Evolutionary conservation across 2,113 vertebrate species (phyloP).

Genomic region (Mungos mungo): DNA sequence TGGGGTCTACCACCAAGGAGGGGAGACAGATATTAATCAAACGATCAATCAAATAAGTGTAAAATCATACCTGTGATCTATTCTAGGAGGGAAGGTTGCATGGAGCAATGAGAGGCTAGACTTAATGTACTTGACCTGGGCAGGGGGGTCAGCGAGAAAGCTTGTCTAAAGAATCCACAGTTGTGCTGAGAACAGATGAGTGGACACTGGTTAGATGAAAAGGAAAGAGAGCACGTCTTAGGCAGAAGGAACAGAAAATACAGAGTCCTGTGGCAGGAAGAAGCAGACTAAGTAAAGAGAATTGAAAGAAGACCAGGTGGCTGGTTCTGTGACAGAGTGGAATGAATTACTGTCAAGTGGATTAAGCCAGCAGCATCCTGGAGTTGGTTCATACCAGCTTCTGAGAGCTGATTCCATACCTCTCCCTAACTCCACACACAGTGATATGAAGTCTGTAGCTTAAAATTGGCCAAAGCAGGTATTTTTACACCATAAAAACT

Average conservation of each 20-base stretch:
- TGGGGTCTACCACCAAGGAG: not conserved
- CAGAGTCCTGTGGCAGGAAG: conserved; percentile 37
- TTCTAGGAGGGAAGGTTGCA: not conserved
- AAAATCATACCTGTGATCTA: not conserved
- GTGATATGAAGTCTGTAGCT: not conserved
- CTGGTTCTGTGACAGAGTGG: not conserved
- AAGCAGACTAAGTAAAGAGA: conserved; percentile 66
- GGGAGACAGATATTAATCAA: not conserved
- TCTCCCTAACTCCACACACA: not conserved
- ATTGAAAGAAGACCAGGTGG: conserved; percentile 76
- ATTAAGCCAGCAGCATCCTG: not conserved
- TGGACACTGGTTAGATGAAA: not conserved
- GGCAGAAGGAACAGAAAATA: conserved; percentile 70
- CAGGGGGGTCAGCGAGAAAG: not conserved
- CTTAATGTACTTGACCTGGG: not conserved
- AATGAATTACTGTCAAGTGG: not conserved
- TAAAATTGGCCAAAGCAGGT: not conserved
- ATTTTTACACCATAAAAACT: not conserved
- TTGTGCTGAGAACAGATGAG: not conserved
- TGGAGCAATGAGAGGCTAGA: not conserved
- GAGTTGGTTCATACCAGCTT: not conserved
- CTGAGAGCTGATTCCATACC: not conserved
- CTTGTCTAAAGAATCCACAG: not conserved
- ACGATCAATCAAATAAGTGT: not conserved
- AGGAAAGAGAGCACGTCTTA: conserved; percentile 48